These are phyloP conservation scores for Lonchura striata DNA, from an alignment of 2,113 vertebrate genomes.

Conservation along the genomic window DNA sequence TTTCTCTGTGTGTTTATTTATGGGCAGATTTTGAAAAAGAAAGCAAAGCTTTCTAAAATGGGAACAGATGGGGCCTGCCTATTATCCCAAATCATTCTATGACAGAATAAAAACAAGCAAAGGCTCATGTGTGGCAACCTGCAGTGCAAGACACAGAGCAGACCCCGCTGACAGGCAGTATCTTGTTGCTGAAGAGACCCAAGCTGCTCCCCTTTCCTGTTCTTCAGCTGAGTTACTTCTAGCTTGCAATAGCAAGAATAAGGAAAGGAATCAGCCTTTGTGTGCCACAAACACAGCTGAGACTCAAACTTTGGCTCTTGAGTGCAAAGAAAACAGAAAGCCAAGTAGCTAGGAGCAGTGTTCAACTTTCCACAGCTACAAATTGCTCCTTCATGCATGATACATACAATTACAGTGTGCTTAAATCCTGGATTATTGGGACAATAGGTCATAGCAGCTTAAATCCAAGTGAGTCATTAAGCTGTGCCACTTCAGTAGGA, in stretches of 20 bases:
- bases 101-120: slow-evolving; percentile 62
- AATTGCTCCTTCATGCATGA: slow-evolving; percentile 39
- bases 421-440: slow-evolving; percentile 64
- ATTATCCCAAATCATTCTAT: slow-evolving; percentile 50
- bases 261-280: background rate
- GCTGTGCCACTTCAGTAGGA: slow-evolving; percentile 54
- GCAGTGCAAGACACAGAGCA: slow-evolving; percentile 53
- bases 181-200: slow-evolving; percentile 1
- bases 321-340: slow-evolving; percentile 2
- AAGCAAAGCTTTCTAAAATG: slow-evolving; percentile 44
- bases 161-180: background rate
- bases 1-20: slow-evolving; percentile 48
- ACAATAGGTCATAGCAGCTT: slow-evolving; percentile 54
- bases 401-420: slow-evolving; percentile 20
- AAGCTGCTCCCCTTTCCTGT: background rate
- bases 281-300: background rate
- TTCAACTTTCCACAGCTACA: slow-evolving; percentile 33
- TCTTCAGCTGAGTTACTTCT: background rate
- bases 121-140: slow-evolving; percentile 46
- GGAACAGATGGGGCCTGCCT: slow-evolving; percentile 61
- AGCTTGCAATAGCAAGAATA: background rate
- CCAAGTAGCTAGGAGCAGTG: background rate
- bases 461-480: slow-evolving; percentile 59
- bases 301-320: background rate
- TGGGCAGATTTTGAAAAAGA: slow-evolving; percentile 35